Percentiles rank a stretch among this genome's conserved stretches.
Evolutionary conservation across 2,888 invertebrate genomes (phyloP).

Genomic region (Zaprionus obscuricornis): DNA sequence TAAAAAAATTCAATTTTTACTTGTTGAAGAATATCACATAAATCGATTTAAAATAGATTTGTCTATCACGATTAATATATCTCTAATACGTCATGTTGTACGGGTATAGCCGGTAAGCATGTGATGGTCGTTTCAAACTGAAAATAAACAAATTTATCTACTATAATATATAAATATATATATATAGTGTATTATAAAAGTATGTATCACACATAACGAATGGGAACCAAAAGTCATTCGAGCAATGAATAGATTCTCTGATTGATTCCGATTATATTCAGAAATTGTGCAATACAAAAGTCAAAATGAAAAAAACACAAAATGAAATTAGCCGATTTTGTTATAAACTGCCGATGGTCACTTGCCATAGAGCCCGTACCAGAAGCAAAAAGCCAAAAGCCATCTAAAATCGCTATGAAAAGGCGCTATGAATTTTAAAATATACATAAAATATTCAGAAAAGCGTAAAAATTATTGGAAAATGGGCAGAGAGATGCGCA

Average conservation of each 20-base stretch:
- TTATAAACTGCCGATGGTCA: constrained; percentile 6
- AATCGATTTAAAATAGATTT: constrained; percentile 64
- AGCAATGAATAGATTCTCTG: constrained; percentile 33
- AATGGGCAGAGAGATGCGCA: constrained; percentile 27
- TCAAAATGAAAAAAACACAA: constrained; percentile 37
- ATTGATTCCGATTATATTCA: constrained; percentile 44
- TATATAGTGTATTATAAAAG: neutral
- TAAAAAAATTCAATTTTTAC: constrained; percentile 34
- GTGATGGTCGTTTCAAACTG: constrained; percentile 39
- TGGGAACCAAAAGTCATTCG: constrained; percentile 41
- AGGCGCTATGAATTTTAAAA: constrained; percentile 15
- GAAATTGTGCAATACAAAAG: constrained; percentile 22
- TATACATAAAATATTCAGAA: constrained; percentile 39
- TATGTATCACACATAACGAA: too few species aligned
- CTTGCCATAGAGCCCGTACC: constrained; percentile 3
- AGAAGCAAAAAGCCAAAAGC: too few species aligned
- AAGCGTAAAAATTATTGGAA: constrained; percentile 39
- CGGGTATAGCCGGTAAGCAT: constrained; percentile 35
- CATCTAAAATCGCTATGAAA: constrained; percentile 9
- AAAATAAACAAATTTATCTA: constrained; percentile 9
- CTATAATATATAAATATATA: constrained; percentile 4
- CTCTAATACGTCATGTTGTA: constrained; percentile 60
- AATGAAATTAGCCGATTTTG: constrained; percentile 36
- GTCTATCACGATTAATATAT: constrained; percentile 52
- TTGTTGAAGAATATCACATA: constrained; percentile 32